These are phyloP conservation scores for Coluber constrictor DNA, from an alignment of 2,797 vertebrate species.

Conservation along the genomic window DNA sequence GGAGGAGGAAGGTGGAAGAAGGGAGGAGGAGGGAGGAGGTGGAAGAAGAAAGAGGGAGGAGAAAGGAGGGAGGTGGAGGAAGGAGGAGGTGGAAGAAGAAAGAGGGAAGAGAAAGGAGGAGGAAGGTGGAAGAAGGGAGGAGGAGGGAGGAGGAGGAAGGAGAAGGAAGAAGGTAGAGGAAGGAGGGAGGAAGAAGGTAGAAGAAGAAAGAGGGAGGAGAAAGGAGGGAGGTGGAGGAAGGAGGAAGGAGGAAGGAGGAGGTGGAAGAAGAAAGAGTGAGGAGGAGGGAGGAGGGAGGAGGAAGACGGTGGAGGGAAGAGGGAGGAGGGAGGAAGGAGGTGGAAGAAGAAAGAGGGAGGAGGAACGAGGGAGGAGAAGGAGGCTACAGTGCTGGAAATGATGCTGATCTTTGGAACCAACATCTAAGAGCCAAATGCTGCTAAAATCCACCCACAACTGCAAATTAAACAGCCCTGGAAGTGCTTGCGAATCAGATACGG, in stretches of 20 bases:
- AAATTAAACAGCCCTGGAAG: conserved; percentile 18
- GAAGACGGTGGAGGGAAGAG: accelerated
- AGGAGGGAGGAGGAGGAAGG: neutral
- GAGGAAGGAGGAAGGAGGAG: neutral
- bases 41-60: accelerated
- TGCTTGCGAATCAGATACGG: neutral
- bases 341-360: neutral
- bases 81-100: neutral
- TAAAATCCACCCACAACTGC: conserved; percentile 29
- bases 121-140: accelerated
- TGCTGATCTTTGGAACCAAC: conserved; percentile 56
- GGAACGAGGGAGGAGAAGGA: neutral
- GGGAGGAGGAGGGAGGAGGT: neutral
- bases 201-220: accelerated
- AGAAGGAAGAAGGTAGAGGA: neutral
- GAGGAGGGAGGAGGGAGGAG: neutral
- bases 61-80: accelerated
- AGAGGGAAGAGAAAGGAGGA: neutral
- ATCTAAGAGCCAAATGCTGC: conserved; percentile 50
- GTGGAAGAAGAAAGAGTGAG: neutral
- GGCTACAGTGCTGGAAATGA: conserved; percentile 39
- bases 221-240: no score
- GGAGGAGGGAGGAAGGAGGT: neutral
- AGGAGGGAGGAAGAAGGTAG: neutral
- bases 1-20: no score